phyloP scores from a whole-genome alignment of 2,113 vertebrate genomes.

The Paratilapia polleni region DNA sequence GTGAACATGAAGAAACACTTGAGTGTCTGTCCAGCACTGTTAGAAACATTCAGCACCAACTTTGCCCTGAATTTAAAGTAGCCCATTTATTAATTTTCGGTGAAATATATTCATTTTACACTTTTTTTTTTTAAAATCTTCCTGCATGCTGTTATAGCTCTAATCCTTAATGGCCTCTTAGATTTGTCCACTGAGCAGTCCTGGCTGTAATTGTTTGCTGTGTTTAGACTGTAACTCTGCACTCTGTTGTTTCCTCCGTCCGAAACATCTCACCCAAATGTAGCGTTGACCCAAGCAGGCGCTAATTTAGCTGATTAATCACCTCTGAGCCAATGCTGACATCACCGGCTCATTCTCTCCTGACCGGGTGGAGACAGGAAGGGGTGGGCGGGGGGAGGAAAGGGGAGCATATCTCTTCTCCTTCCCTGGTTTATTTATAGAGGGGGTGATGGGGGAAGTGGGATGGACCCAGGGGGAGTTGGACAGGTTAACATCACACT shows the following conservation, averaged over 20 bases:
- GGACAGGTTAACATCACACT: constrained; percentile 60
- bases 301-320: constrained; percentile 66
- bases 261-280: constrained; percentile 28
- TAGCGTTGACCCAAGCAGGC: constrained; percentile 42
- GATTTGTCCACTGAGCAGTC: neutral
- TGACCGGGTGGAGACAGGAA: constrained; percentile 30
- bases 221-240: neutral
- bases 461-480: constrained; percentile 14
- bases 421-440: constrained; percentile 57
- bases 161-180: neutral
- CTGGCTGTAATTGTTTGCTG: neutral
- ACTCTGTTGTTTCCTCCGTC: constrained; percentile 3
- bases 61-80: neutral
- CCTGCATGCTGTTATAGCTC: neutral
- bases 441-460: constrained; percentile 22
- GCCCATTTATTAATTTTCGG: neutral
- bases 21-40: neutral
- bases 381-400: neutral
- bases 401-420: constrained; percentile 2
- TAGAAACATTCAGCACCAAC: neutral
- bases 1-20: neutral
- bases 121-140: neutral
- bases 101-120: neutral
- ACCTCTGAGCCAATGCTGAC: constrained; percentile 50
- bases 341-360: constrained; percentile 22